Base-by-base conservation (phyloP, 2,888 invertebrate genomes). In the Lycocerus yunnanus region DNA sequence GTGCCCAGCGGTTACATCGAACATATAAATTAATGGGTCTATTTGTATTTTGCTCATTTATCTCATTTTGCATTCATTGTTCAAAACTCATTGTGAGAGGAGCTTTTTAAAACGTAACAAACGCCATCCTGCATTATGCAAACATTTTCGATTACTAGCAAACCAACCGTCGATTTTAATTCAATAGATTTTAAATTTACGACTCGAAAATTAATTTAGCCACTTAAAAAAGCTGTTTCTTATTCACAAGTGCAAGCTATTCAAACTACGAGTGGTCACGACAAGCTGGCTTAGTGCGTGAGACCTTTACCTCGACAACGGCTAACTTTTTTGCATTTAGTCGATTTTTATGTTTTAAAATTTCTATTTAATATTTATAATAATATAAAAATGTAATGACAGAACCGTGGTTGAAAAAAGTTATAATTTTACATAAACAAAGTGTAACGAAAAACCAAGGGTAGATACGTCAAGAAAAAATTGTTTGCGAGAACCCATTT, bases 161-260 rank as follows among this genome's bases (percentile, higher is more conserved):
- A 43, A 43, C 43, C 43, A 43, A 43, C 43, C 43, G 43, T 43
- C 43, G 43, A 43, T 43, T 43, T 43, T 43, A 43, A 43, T 43
- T 43, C 43, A 43, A 43, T 43, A 43, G 43, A 43, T 43, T 43
- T n/a, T 5, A 43, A 43, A 43, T 71, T 68, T 71, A 58, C 65
- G 68, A 63, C 71, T 68, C 11, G 59, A 71, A 68, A 71, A 67
- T 14, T 20, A 21, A 63, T 15, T 24, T 61, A 60, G 15, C 61
- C 71, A 59, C 67, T 61, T 74, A 63, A 74, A 68, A 73, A 68
- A 68, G 63, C 71, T 68, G 74, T 20, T 66, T 67, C 67, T 74
- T 70, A n/a, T 71, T 16, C 43, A 16, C 11, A 24, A 65, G 27
- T 69, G 63, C 67, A 66, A 59, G 70, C 67, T 68, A 68, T 71